Conservation (phyloP, 1,140 invertebrate species). For the Zaprionus tsacasi region DNA sequence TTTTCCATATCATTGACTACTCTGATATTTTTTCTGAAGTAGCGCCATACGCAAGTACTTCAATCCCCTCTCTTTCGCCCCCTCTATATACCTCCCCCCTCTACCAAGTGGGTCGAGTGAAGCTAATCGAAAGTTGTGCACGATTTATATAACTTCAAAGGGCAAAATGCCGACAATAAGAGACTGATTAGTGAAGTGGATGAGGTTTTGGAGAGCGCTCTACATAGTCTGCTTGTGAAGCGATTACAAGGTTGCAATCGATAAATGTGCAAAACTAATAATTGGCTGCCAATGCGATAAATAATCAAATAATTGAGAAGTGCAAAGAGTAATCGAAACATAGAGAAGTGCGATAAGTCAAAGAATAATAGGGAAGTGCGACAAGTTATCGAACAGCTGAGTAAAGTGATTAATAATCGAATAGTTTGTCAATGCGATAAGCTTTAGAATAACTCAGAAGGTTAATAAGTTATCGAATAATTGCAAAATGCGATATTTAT, state of each 20-base stretch:
- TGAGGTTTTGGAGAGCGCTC: slow-evolving; percentile 32
- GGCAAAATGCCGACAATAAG: slow-evolving; percentile 16
- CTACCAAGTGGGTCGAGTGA: slow-evolving; percentile 16
- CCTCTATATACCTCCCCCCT: neutral
- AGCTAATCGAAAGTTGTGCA: slow-evolving; percentile 41
- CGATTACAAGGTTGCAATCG: slow-evolving; percentile 44
- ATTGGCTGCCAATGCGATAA: slow-evolving; percentile 9
- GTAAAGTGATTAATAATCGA: no score
- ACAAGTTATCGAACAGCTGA: no score
- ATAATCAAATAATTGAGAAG: neutral
- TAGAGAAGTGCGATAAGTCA: no score
- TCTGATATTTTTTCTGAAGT: slow-evolving; percentile 27
- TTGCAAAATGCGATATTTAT: no score
- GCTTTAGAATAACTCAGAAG: no score
- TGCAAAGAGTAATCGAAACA: no score
- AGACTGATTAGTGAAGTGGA: slow-evolving; percentile 28
- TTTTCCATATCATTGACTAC: slow-evolving; percentile 41
- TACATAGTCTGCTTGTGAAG: slow-evolving; percentile 17
- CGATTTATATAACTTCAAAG: slow-evolving; percentile 51
- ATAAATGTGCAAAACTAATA: slow-evolving; percentile 28
- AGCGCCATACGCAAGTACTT: slow-evolving; percentile 45
- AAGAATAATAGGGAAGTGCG: no score
- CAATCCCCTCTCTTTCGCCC: neutral
- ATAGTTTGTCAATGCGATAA: no score
- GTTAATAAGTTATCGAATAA: no score